These are phyloP conservation scores for Apamea sordens DNA, from an alignment of 2,888 invertebrate genomes.

Conservation along the genomic window DNA sequence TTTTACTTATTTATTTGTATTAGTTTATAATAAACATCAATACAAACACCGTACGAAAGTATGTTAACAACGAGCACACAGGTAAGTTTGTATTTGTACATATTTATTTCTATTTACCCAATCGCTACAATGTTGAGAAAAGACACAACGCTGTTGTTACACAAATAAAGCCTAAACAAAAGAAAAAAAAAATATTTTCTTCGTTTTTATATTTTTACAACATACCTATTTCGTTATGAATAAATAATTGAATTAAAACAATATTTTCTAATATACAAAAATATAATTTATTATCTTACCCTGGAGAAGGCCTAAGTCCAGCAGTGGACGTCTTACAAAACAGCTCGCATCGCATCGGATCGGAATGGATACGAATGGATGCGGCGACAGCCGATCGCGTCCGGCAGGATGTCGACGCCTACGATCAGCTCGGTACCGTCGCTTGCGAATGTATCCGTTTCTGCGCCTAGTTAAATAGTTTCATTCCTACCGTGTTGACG, in stretches of 20 bases:
- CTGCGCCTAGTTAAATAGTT: no score
- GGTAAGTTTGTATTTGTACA: not conserved
- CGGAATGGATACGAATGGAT: no score
- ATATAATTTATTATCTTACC: not conserved
- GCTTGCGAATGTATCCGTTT: no score
- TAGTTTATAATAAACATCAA: not conserved
- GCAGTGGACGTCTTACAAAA: no score
- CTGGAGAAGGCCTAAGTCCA: not conserved
- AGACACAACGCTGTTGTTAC: not conserved
- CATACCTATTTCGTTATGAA: not conserved
- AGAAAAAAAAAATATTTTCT: no score
- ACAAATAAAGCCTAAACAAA: not conserved
- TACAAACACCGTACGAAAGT: not conserved
- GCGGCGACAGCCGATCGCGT: no score
- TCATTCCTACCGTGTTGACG: no score
- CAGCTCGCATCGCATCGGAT: no score
- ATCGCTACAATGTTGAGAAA: not conserved
- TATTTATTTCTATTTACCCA: not conserved
- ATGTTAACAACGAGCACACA: not conserved
- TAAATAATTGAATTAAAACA: conserved; percentile 11
- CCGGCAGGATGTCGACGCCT: no score
- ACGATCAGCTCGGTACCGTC: no score
- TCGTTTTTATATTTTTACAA: not conserved
- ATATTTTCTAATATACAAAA: conserved; percentile 29
- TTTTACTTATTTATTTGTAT: not conserved